A percentile compares a stretch with the other conserved stretches of the same genome.
Evolutionary conservation across 2,888 invertebrate species (phyloP).

Genomic region (Aleiodes testaceus): DNA sequence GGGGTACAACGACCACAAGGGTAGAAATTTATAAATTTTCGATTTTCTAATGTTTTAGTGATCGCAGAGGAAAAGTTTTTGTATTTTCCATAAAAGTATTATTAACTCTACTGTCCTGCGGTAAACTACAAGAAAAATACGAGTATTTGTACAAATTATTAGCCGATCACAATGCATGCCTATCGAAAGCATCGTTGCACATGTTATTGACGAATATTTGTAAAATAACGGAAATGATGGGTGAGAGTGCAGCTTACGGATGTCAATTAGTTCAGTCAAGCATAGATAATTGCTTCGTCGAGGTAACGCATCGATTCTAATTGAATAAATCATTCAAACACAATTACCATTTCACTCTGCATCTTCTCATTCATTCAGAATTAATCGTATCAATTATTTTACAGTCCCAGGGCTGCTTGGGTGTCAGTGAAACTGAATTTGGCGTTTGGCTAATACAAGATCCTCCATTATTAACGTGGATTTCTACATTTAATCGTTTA

Average conservation of each 20-base stretch:
- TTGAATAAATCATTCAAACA: slow-evolving; percentile 7
- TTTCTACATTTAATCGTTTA: slow-evolving; percentile 79
- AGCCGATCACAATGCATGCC: slow-evolving; percentile 84
- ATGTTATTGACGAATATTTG: slow-evolving; percentile 79
- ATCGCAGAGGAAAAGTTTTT: slow-evolving; percentile 78
- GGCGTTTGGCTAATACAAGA: slow-evolving; percentile 81
- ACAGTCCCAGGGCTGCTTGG: slow-evolving; percentile 82
- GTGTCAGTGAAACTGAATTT: slow-evolving; percentile 80
- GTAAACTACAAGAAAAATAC: slow-evolving; percentile 78
- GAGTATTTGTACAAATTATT: slow-evolving; percentile 81
- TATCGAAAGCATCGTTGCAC: slow-evolving; percentile 79
- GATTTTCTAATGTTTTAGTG: slow-evolving; percentile 71
- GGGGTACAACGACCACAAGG: too few species aligned
- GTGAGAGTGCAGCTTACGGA: slow-evolving; percentile 78
- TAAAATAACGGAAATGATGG: slow-evolving; percentile 77
- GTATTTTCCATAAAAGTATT: slow-evolving; percentile 82
- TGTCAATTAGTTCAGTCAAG: slow-evolving; percentile 78
- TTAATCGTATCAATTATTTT: slow-evolving; percentile 41
- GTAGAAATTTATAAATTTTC: too few species aligned
- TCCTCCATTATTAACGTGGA: slow-evolving; percentile 79
- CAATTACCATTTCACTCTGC: slow-evolving; percentile 11
- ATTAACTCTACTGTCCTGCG: slow-evolving; percentile 80
- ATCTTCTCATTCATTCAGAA: neutral
- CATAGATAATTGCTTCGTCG: slow-evolving; percentile 83
- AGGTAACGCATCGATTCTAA: slow-evolving; percentile 72